phyloP scores from a whole-genome alignment of 1,140 invertebrate species.

The Drosophila paulistorum region DNA sequence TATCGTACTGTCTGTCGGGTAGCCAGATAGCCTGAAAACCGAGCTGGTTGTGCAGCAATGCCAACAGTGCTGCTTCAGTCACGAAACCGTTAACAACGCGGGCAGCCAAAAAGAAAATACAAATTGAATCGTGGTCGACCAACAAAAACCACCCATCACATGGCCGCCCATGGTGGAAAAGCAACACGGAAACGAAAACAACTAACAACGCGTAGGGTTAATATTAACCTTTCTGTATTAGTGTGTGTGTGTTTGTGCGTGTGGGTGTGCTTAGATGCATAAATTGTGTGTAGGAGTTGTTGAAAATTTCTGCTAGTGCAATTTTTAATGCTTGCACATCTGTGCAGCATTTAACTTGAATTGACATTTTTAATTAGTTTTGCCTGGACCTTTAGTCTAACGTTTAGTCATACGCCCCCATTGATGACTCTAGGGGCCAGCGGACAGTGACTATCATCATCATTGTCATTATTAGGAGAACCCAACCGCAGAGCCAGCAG shows the following conservation, averaged over 20 bases:
- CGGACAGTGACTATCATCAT: constrained; percentile 26
- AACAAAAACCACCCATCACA: constrained; percentile 30
- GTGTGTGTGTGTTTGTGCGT: constrained; percentile 8
- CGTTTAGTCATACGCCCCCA: constrained; percentile 48
- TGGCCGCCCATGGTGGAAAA: constrained; percentile 36
- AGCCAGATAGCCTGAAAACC: constrained; percentile 64
- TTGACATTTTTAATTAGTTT: constrained; percentile 44
- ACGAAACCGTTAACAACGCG: constrained; percentile 71
- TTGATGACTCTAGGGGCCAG: constrained; percentile 25
- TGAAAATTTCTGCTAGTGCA: constrained; percentile 25
- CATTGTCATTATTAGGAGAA: neutral
- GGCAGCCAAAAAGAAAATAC: constrained; percentile 42
- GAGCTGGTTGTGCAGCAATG: constrained; percentile 55
- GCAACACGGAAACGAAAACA: constrained; percentile 59
- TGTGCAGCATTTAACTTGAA: constrained; percentile 15
- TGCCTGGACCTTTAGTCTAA: neutral
- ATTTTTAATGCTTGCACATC: constrained; percentile 22
- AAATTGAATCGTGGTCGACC: constrained; percentile 26
- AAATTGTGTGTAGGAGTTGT: constrained; percentile 35
- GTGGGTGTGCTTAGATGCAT: constrained; percentile 7
- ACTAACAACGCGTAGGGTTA: constrained; percentile 60
- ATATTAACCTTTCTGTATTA: constrained; percentile 34
- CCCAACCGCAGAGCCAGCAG: constrained; percentile 32
- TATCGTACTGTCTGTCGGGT: constrained; percentile 42
- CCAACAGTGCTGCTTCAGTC: constrained; percentile 71